Evolutionary conservation across 2,797 vertebrate genomes (phyloP).

Genomic region (Garrulus glandarius): DNA sequence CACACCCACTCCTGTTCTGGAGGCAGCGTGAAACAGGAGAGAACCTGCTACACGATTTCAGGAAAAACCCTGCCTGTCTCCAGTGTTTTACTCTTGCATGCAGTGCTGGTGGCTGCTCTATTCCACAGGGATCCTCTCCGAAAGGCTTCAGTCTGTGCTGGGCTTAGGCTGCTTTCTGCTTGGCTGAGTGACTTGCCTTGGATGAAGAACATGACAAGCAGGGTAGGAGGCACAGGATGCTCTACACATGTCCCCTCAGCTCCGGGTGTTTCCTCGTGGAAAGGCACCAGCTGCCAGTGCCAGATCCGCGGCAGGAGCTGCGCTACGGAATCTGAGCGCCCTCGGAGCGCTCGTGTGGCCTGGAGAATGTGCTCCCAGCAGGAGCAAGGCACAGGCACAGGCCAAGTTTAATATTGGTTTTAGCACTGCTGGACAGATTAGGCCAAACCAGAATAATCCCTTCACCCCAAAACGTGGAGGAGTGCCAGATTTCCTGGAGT

Average conservation of each 20-base stretch:
- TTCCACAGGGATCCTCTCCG: neutral
- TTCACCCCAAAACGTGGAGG: neutral
- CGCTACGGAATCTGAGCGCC: neutral
- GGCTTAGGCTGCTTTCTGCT: conserved; percentile 4
- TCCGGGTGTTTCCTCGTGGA: neutral
- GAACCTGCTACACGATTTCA: neutral
- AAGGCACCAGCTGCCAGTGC: conserved; percentile 24
- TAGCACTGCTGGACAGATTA: neutral
- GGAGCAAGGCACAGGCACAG: neutral
- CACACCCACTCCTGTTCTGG: conserved; percentile 4
- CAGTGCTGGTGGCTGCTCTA: neutral
- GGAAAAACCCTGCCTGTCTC: neutral
- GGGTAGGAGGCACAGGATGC: neutral
- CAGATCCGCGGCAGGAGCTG: neutral
- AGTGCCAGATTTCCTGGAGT: neutral
- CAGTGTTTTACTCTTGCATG: neutral
- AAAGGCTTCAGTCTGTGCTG: neutral
- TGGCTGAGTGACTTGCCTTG: neutral
- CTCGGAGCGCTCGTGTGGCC: neutral
- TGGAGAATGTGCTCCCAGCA: neutral
- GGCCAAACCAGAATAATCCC: neutral
- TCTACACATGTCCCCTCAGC: conserved; percentile 14
- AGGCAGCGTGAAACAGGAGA: neutral
- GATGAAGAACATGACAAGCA: neutral
- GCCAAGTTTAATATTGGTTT: neutral